phyloP scores from a whole-genome alignment of 2,888 invertebrate genomes.

The Lasioglossum vierecki region DNA sequence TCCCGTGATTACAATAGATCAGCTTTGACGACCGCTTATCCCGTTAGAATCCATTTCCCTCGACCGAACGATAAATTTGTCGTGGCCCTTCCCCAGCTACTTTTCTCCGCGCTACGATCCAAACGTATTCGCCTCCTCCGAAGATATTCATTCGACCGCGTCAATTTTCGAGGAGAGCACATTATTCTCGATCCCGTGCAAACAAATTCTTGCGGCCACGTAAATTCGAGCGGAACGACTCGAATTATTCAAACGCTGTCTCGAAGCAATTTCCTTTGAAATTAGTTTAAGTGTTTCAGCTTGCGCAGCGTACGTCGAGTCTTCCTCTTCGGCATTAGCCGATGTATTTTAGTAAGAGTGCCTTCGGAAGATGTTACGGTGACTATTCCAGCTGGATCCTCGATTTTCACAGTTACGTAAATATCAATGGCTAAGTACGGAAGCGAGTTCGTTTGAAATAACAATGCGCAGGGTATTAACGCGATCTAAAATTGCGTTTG shows the following conservation, averaged over 20 bases:
- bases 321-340: background rate
- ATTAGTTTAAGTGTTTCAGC: background rate
- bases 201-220: background rate
- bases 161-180: background rate
- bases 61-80: conserved; percentile 46
- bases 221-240: background rate
- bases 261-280: background rate
- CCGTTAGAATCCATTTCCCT: conserved; percentile 60
- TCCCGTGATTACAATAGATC: conserved; percentile 67
- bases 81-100: background rate
- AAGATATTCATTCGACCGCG: background rate
- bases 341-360: background rate
- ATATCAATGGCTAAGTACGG: background rate
- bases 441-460: background rate
- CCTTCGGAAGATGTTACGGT: background rate
- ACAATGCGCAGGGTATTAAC: background rate
- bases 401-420: too few relatives aligned
- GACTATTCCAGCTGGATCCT: too few relatives aligned
- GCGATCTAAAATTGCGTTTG: background rate
- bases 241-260: background rate
- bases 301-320: background rate
- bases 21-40: conserved; percentile 64
- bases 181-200: background rate
- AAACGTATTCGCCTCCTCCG: background rate
- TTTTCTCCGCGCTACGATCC: background rate